Percentiles rank a stretch among this genome's conserved stretches.
Evolutionary conservation across 2,797 vertebrate genomes (phyloP).

Genomic region (Lateolabrax maculatus): DNA sequence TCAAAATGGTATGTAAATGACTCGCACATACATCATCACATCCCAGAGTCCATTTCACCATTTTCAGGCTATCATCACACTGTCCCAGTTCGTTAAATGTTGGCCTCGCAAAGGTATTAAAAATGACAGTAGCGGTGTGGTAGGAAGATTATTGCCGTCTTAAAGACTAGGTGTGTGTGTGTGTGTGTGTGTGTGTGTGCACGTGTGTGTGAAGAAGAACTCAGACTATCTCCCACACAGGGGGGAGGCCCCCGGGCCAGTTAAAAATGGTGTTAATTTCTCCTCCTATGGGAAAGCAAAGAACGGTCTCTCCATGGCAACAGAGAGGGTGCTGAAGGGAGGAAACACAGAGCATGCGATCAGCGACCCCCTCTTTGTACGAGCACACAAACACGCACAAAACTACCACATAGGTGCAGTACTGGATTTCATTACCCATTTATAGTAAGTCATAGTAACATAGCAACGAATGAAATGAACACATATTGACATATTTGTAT

Average conservation of each 20-base stretch:
- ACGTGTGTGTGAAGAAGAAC: conserved; percentile 70
- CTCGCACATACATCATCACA: conserved; percentile 61
- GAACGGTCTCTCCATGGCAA: conserved; percentile 90
- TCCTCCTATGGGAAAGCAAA: conserved; percentile 90
- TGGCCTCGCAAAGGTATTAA: conserved; percentile 71
- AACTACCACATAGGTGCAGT: conserved; percentile 48
- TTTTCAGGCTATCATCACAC: conserved; percentile 62
- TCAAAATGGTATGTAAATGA: conserved; percentile 70
- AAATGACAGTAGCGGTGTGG: conserved; percentile 72
- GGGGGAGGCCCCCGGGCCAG: conserved; percentile 87
- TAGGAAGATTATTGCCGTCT: conserved; percentile 77
- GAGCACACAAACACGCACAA: conserved; percentile 52
- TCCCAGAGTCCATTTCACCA: conserved; percentile 65
- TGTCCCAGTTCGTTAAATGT: conserved; percentile 75
- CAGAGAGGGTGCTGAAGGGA: conserved; percentile 88
- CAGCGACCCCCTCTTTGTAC: conserved; percentile 85
- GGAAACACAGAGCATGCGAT: conserved; percentile 85
- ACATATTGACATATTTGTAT: conserved; percentile 4
- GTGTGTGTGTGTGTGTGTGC: conserved; percentile 50
- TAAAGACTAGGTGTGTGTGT: conserved; percentile 43
- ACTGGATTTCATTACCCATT: conserved; percentile 48
- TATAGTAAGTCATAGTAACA: conserved; percentile 44
- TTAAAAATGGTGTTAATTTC: conserved; percentile 92
- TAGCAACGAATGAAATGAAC: conserved; percentile 30
- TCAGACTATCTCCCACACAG: conserved; percentile 84